A percentile compares a stretch with the other conserved stretches of the same genome.
Conservation (phyloP, 2,797 vertebrate species). For the Euphonia xanthogaster region DNA sequence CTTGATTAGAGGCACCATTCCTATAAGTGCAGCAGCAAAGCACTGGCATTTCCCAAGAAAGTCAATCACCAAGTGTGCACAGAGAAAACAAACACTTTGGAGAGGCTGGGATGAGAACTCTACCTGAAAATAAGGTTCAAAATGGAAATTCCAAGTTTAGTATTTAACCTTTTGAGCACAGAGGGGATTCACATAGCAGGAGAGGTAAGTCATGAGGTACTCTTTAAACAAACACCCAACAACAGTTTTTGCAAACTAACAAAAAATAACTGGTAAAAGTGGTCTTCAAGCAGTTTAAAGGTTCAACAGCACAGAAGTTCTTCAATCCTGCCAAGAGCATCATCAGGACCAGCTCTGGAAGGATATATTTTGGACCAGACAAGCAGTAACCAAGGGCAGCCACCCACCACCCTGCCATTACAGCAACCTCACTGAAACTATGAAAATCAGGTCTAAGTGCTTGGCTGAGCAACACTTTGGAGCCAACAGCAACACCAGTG, state of each 20-base stretch:
- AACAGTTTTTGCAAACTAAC: neutral
- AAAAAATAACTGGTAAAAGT: neutral
- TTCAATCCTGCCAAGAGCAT: neutral
- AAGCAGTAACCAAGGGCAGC: neutral
- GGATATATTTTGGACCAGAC: neutral
- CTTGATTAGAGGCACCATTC: neutral
- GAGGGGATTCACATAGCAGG: neutral
- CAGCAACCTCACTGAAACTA: neutral
- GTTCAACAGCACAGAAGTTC: neutral
- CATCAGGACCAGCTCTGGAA: neutral
- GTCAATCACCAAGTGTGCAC: fast-evolving
- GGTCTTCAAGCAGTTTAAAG: neutral
- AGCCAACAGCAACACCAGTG: neutral
- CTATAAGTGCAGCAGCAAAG: neutral
- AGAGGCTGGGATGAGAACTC: neutral
- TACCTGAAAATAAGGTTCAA: neutral
- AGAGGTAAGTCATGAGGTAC: neutral
- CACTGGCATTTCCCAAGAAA: neutral
- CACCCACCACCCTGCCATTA: neutral
- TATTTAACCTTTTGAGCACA: neutral
- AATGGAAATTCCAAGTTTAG: neutral
- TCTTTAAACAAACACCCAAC: neutral
- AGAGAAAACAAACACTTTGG: neutral
- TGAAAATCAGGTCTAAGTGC: neutral
- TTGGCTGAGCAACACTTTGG: neutral